Evolutionary conservation across 2,113 vertebrate genomes (phyloP), one percentile per base, ranked within the genome.

Genomic region (Chaenogobius annularis): DNA sequence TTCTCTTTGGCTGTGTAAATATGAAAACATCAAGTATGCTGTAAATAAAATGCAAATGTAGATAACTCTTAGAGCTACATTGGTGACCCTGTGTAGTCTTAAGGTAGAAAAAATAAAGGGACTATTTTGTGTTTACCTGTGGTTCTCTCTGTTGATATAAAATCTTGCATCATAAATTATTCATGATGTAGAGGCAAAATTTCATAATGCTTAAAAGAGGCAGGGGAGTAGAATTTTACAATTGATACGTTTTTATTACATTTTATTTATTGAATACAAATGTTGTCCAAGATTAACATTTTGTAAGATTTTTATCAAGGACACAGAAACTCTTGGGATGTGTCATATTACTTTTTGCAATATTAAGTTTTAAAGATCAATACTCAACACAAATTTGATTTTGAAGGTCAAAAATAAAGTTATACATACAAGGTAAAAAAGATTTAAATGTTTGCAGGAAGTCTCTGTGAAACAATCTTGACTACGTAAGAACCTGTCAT

Each of bases 11-110:
- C 92, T 90, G 69, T 98, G 96, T 98, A 97, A 95, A 98, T 98
- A 98, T 88, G 74, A 91, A 90, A 87, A 87, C 84, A 82, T 90
- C 86, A 85, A 89, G 80, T 85, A 93, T 93, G 95, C 95, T 98
- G 96, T 99, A 98, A 94, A 98, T 97, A 95, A 91, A 93, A 91
- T 92, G 95, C 96, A 96, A 94, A 95, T 98, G 96, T 98, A 98
- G 96, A 97, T 96, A 97, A 94, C 94, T 96, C 96, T 95, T 97
- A 96, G 96, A 76, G 92, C 94, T 95, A 94, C 94, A 95, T 92
- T 94, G 91, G 95, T 95, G 93, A 96, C 89, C 92, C 89, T 91
- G 95, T 97, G 95, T 98, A 98, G 96, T 95, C 96, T 96, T 96
- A 95, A 93, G 95, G 95, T 95, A 95, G 93, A 94, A 95, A 93